Base-by-base conservation (phyloP, 2,797 vertebrate genomes). In the Fratercula arctica region DNA sequence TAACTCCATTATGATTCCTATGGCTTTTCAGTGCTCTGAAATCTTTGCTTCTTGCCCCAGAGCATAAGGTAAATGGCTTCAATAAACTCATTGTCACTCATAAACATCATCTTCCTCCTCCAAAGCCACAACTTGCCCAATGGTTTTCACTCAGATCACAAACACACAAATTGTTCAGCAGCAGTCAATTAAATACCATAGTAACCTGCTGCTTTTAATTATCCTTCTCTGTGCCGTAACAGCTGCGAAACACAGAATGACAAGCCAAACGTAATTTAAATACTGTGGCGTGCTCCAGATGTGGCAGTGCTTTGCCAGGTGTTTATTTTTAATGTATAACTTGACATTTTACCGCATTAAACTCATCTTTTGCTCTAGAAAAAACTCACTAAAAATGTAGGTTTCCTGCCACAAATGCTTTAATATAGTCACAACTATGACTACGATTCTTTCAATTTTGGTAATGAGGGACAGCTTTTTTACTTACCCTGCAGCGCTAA, bases 141-240 rank as follows among this genome's bases (percentile, higher is more conserved):
- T 6, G 14, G 66, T 96, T 95, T 83, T 79, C 76, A 69, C 82
- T 96, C 84, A 57, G 33, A 96, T 96, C 74, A 95, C 93, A 97
- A 97, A 97, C 86, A 95, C 82, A 94, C 87, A 95, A 92, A 96
- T 94, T 96, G 94, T 97, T 97, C 96, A 96, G 93, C 95, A 97
- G 96, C 43, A 91, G 97, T 96, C 94, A 95, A 95, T 98, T 97
- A 97, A 95, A 95, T 72, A 63, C 97, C 96, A 97, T 97, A 96
- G 97, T 77, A 98, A 98, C 97, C 94, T 94, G 81, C 96, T 98
- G 97, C 89, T 97, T 98, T 97, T 97, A 97, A 97, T 98, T 97
- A 98, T 95, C 88, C 8, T 67, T 60, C 74, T 89, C 89, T 93
- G 77, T 94, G 41, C 89, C 2, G 0, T 90, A 97, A 95, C 96